Conservation (phyloP, 2,113 vertebrate species). For the Machaerirhynchus nigripectus region DNA sequence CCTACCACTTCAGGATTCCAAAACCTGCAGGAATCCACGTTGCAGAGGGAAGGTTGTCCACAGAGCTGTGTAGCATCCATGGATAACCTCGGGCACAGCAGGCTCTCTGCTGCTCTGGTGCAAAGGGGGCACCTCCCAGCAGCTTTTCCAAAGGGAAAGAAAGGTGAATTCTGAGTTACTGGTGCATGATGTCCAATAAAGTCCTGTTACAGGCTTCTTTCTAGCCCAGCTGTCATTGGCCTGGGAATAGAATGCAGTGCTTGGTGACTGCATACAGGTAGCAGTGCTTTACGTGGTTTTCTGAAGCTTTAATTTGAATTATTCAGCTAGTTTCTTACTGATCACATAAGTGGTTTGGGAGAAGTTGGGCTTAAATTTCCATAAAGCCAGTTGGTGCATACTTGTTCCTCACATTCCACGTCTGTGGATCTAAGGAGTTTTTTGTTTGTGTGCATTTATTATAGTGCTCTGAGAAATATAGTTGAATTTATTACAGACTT, state of each 20-base stretch:
- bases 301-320: background rate
- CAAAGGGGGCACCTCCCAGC: background rate
- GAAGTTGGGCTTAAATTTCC: background rate
- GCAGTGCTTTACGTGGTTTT: background rate
- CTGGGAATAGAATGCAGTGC: background rate
- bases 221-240: background rate
- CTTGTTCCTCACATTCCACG: background rate
- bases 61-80: rapidly evolving
- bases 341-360: slow-evolving; percentile 1
- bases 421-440: background rate
- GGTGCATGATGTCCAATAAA: background rate
- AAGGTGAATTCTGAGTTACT: background rate
- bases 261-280: background rate
- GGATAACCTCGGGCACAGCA: background rate
- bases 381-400: background rate
- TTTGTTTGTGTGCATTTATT: slow-evolving; percentile 46
- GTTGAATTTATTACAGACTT: background rate
- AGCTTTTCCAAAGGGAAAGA: background rate
- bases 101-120: background rate
- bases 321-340: background rate
- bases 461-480: background rate
- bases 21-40: background rate
- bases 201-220: background rate
- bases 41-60: background rate
- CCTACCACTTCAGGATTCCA: background rate